Evolutionary conservation across 2,113 vertebrate genomes (phyloP).

Genomic region (Lota lota): DNA sequence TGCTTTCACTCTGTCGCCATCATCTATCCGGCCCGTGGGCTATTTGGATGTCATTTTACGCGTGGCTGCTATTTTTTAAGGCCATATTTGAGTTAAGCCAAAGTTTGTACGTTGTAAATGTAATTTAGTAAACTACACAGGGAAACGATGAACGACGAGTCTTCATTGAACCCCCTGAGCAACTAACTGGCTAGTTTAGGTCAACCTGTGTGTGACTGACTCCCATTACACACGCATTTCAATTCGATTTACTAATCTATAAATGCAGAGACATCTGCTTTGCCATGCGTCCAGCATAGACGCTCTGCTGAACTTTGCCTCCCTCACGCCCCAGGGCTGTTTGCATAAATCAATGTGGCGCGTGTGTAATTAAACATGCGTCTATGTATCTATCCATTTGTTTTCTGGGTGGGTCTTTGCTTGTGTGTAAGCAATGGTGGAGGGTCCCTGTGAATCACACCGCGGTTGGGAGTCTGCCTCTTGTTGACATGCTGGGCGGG

Average conservation of each 20-base stretch:
- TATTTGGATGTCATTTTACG: too few relatives aligned
- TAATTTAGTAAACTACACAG: too few relatives aligned
- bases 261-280: slow-evolving; percentile 20
- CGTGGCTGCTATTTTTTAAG: too few relatives aligned
- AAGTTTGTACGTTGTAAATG: too few relatives aligned
- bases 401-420: slow-evolving; percentile 19
- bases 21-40: too few relatives aligned
- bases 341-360: slow-evolving; percentile 58
- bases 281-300: slow-evolving; percentile 39
- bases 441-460: slow-evolving; percentile 5
- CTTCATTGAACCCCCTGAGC: slow-evolving; percentile 40
- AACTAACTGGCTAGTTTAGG: slow-evolving; percentile 34
- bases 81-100: too few relatives aligned
- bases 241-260: slow-evolving; percentile 40
- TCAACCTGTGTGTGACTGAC: slow-evolving; percentile 14
- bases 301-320: slow-evolving; percentile 30
- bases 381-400: slow-evolving; percentile 29
- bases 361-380: slow-evolving; percentile 48
- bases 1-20: too few relatives aligned
- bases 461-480: neutral
- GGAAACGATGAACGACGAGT: too few relatives aligned
- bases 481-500: neutral
- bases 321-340: slow-evolving; percentile 36
- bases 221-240: slow-evolving; percentile 35
- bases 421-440: slow-evolving; percentile 16